Percentiles rank a stretch among this genome's conserved stretches.
Conservation (phyloP, 2,888 invertebrate genomes). For the Apantesis nais region DNA sequence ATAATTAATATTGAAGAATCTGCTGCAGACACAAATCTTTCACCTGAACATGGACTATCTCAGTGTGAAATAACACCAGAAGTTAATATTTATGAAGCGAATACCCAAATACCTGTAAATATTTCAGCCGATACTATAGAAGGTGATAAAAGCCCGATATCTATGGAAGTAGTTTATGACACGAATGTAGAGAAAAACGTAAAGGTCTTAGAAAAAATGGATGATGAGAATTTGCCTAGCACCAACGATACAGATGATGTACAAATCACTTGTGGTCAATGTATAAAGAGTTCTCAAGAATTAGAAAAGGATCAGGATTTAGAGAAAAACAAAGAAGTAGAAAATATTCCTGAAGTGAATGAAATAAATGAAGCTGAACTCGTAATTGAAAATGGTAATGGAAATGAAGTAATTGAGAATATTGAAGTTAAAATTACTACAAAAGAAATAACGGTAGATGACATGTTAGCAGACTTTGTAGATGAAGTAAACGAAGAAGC, state of each 20-base stretch:
- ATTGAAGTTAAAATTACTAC: constrained; percentile 42
- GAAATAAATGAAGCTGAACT: constrained; percentile 45
- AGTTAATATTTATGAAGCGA: constrained; percentile 58
- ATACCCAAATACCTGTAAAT: constrained; percentile 64
- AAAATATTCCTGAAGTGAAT: constrained; percentile 56
- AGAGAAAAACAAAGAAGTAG: constrained; percentile 27
- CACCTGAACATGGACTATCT: not conserved
- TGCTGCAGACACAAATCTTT: not conserved
- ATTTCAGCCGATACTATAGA: constrained; percentile 57
- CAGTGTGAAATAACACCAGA: constrained; percentile 4
- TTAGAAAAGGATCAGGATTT: constrained; percentile 43
- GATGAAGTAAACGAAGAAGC: constrained; percentile 73
- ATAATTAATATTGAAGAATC: constrained; percentile 18
- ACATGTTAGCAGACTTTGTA: constrained; percentile 81
- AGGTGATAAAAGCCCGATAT: constrained; percentile 58
- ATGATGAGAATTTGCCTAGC: constrained; percentile 72
- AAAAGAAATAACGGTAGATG: constrained; percentile 63
- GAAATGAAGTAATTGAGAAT: constrained; percentile 31
- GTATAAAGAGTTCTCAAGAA: constrained; percentile 56
- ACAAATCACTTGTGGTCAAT: constrained; percentile 76
- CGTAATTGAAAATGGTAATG: constrained; percentile 44
- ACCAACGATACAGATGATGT: constrained; percentile 77
- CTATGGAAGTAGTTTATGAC: constrained; percentile 71
- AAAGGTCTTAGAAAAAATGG: constrained; percentile 63
- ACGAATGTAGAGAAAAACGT: constrained; percentile 58